These are phyloP conservation scores for Andrena marginata DNA, from an alignment of 2,888 invertebrate genomes.

Conservation along the genomic window DNA sequence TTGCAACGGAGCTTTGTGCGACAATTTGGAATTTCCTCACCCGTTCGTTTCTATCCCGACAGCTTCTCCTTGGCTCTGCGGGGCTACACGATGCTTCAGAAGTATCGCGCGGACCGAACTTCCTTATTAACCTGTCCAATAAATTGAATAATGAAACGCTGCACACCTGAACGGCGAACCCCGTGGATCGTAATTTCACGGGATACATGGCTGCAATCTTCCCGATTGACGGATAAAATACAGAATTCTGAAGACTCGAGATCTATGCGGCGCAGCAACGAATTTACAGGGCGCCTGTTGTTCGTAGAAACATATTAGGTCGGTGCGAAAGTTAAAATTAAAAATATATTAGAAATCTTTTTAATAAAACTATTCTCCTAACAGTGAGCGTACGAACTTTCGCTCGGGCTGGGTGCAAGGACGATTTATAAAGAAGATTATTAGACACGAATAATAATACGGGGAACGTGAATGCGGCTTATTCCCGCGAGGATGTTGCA, in stretches of 20 bases:
- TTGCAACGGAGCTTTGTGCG: conserved; percentile 66
- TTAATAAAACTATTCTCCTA: no score
- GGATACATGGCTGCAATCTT: background rate
- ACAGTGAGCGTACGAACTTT: no score
- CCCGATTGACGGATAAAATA: background rate
- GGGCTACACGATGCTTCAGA: conserved; percentile 2
- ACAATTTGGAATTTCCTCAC: conserved; percentile 65
- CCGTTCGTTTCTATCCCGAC: background rate
- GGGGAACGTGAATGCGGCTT: background rate
- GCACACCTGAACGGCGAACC: background rate
- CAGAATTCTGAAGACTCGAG: background rate
- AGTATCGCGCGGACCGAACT: conserved; percentile 22
- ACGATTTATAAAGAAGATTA: no score
- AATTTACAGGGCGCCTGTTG: no score
- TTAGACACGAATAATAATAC: background rate
- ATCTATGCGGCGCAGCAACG: no score
- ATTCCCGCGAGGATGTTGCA: background rate
- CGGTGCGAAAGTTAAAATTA: no score
- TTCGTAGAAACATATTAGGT: no score
- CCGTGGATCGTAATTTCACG: background rate
- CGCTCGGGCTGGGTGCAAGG: no score
- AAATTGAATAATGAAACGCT: conserved; percentile 47
- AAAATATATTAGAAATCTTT: no score
- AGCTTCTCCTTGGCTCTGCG: background rate
- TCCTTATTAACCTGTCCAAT: conserved; percentile 52